Evolutionary conservation across 2,797 vertebrate genomes (phyloP).

Genomic region (Lophotriccus pileatus): DNA sequence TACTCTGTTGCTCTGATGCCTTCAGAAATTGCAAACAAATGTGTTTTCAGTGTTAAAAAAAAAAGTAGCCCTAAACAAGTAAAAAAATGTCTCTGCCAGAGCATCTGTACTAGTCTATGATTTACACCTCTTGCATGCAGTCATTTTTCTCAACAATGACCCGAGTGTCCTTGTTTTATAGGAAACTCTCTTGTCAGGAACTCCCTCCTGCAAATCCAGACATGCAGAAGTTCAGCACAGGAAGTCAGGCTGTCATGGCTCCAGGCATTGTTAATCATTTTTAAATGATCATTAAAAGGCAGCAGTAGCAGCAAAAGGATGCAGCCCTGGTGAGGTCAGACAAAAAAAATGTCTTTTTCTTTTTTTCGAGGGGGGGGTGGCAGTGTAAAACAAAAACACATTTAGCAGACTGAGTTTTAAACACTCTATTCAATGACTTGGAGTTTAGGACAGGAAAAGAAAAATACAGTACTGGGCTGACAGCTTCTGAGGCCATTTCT

Average conservation of each 20-base stretch:
- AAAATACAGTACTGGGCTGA: neutral
- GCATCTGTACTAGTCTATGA: neutral
- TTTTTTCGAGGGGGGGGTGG: rapidly evolving
- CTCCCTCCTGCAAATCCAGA: conserved; percentile 67
- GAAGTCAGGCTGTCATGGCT: conserved; percentile 68
- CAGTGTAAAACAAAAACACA: conserved; percentile 18
- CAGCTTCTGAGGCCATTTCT: neutral
- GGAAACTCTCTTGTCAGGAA: conserved; percentile 47
- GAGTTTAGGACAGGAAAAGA: conserved; percentile 1
- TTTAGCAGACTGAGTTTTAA: conserved; percentile 13
- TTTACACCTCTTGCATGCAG: conserved; percentile 16
- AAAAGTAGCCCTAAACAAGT: conserved; percentile 13
- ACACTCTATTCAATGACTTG: neutral
- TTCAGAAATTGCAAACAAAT: conserved; percentile 41
- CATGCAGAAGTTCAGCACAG: conserved; percentile 60
- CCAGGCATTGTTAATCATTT: conserved; percentile 74
- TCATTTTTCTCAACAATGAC: conserved; percentile 63
- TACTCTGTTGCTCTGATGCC: neutral
- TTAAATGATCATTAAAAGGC: conserved; percentile 71
- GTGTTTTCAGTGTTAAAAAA: conserved; percentile 16
- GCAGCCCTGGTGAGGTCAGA: conserved; percentile 63
- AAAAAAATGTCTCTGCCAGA: neutral
- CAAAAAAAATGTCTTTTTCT: conserved; percentile 26
- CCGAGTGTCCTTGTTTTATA: conserved; percentile 61
- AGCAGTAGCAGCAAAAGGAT: conserved; percentile 28